phyloP scores from a whole-genome alignment of 2,888 invertebrate species.

The Thereva nobilitata region DNA sequence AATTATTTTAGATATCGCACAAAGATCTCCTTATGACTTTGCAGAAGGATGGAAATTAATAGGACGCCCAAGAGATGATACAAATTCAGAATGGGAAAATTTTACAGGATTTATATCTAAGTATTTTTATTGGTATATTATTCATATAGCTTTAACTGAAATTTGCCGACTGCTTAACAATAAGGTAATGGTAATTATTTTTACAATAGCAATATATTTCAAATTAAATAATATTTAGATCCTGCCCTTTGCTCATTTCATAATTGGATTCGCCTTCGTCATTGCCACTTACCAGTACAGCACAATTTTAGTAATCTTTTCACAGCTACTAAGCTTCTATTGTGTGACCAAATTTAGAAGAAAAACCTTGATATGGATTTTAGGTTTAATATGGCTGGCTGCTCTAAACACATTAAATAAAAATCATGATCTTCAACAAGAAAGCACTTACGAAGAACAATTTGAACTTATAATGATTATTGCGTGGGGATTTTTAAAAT shows the following conservation, averaged over 20 bases:
- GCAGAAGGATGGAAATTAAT: conserved; percentile 50
- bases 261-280: conserved; percentile 48
- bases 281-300: conserved; percentile 44
- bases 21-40: conserved; percentile 48
- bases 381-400: conserved; percentile 38
- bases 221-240: conserved; percentile 39
- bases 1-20: conserved; percentile 43
- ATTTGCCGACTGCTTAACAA: conserved; percentile 30
- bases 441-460: conserved; percentile 47
- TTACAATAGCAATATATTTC: conserved; percentile 18
- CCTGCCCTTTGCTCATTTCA: conserved; percentile 46
- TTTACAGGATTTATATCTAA: conserved; percentile 50
- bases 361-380: conserved; percentile 16
- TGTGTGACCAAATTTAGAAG: conserved; percentile 40
- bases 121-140: conserved; percentile 51
- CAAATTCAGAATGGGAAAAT: conserved; percentile 54
- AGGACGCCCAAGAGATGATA: conserved; percentile 51
- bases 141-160: conserved; percentile 49
- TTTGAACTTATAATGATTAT: conserved; percentile 52
- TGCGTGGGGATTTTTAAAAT: conserved; percentile 74
- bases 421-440: conserved; percentile 16
- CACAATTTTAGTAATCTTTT: conserved; percentile 44
- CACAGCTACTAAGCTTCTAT: conserved; percentile 50
- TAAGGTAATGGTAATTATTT: conserved; percentile 38
- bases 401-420: conserved; percentile 39